Conservation (phyloP, 2,888 invertebrate species). For the Corythucha ciliata region DNA sequence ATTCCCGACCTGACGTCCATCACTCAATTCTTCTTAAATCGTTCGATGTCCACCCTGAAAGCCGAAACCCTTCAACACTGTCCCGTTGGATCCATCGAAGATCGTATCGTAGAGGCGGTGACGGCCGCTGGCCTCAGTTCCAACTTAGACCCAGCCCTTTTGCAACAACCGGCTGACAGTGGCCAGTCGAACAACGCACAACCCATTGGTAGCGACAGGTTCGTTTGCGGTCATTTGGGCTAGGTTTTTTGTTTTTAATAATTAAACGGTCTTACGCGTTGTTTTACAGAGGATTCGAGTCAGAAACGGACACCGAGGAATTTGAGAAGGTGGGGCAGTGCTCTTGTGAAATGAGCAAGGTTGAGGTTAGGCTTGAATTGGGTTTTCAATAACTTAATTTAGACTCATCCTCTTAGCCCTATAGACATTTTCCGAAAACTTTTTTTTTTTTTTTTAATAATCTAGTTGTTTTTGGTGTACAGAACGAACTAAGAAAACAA, state of each 20-base stretch:
- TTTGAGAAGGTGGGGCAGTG: constrained; percentile 65
- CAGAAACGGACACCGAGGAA: constrained; percentile 72
- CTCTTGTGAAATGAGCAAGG: constrained; percentile 29
- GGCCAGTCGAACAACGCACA: constrained; percentile 38
- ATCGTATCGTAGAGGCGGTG: constrained; percentile 35
- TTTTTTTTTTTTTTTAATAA: neutral
- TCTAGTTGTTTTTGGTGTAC: neutral
- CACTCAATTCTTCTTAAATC: constrained; percentile 55
- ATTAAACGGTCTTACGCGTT: neutral
- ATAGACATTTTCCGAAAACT: neutral
- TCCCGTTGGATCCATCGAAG: constrained; percentile 31
- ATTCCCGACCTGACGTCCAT: constrained; percentile 59
- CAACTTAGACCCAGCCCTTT: constrained; percentile 41
- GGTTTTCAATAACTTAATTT: neutral
- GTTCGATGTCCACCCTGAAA: constrained; percentile 31
- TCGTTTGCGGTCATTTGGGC: neutral
- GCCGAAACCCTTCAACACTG: constrained; percentile 28
- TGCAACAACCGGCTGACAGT: constrained; percentile 40
- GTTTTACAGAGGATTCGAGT: constrained; percentile 58
- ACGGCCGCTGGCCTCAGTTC: constrained; percentile 32
- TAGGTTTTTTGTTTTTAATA: neutral
- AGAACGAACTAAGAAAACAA: constrained; percentile 17
- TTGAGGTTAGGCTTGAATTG: constrained; percentile 11
- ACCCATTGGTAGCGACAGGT: constrained; percentile 39
- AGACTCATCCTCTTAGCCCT: neutral